Percentiles rank a stretch among this genome's conserved stretches.
phyloP scores from a whole-genome alignment of 2,888 invertebrate species.

The Melinaea marsaeus region DNA sequence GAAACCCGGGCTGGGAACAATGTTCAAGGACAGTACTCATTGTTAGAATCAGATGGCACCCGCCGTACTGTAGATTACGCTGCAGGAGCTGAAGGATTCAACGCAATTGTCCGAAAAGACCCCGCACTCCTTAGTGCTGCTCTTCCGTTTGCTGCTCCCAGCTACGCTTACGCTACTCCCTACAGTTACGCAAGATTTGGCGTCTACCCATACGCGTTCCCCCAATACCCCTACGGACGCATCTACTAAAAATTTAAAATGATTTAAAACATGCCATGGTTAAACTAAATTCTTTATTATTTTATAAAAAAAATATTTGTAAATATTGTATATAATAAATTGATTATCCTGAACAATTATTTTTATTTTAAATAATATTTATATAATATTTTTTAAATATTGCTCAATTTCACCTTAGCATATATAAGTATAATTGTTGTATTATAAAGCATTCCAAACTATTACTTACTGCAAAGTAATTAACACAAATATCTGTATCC shows the following conservation, averaged over 20 bases:
- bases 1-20: conserved; percentile 71
- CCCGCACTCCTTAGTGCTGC: conserved; percentile 55
- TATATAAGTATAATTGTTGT: background rate
- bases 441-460: conserved; percentile 4
- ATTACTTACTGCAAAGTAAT: conserved; percentile 11
- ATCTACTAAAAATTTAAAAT: conserved; percentile 37
- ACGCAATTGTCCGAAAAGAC: conserved; percentile 75
- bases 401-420: background rate
- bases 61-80: conserved; percentile 76
- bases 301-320: conserved; percentile 20
- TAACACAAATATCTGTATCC: conserved; percentile 21
- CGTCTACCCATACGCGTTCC: conserved; percentile 31
- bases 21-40: conserved; percentile 75
- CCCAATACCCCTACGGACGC: conserved; percentile 42
- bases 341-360: no score
- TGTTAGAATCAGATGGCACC: conserved; percentile 74
- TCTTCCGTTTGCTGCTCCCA: conserved; percentile 35
- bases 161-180: conserved; percentile 32
- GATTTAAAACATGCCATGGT: no score
- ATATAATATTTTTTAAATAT: background rate
- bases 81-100: conserved; percentile 76
- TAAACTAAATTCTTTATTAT: background rate
- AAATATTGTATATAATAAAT: conserved; percentile 33
- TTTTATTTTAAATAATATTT: no score
- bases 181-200: conserved; percentile 33